Evolutionary conservation across 2,888 invertebrate genomes (phyloP), one percentile per base, ranked within the genome.

Genomic region (Melanophora roralis): DNA sequence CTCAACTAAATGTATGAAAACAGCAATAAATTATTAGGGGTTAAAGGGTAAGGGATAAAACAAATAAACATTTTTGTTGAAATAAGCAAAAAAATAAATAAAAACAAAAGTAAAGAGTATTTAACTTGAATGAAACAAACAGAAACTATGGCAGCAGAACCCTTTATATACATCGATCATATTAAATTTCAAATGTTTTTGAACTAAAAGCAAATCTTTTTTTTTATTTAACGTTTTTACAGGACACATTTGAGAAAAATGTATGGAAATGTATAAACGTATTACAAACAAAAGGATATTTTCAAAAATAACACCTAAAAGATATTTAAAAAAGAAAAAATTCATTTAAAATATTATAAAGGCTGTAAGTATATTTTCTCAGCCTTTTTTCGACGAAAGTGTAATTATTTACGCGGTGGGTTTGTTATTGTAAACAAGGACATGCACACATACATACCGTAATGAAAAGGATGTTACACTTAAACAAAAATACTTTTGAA

Each of bases 331-430:
- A 59, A 23, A 60, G n/a, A n/a, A n/a, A n/a, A n/a, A n/a, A n/a
- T n/a, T n/a, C n/a, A n/a, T n/a, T n/a, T n/a, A n/a, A n/a, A n/a
- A n/a, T n/a, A n/a, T n/a, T 27, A 27, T 6, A 27, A 27, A 27
- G 4, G 34, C n/a, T 72, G 62, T 57, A 64, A 55, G 69, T 40
- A 21, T 36, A n/a, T 34, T 9, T 14, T n/a, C 27, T 27, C 11
- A 11, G n/a, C 60, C n/a, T 12, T 7, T 68, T 57, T 68, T 60
- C 3, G 6, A 19, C 6, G 2, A 2, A 38, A 62, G 47, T 62
- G 55, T 4, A 69, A 76, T 76, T 76, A 76, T 69, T 57, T 76
- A 76, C 69, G 62, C 68, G 19, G 16, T 60, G 60, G 67, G 53
- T 53, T 43, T 19, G 32, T 60, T 32, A 62, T 16, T 53, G n/a